A percentile compares a stretch with the other conserved stretches of the same genome.
These are phyloP conservation scores for Trididemnum nubilum DNA, from an alignment of 23 tunicate species.

Conservation along the genomic window DNA sequence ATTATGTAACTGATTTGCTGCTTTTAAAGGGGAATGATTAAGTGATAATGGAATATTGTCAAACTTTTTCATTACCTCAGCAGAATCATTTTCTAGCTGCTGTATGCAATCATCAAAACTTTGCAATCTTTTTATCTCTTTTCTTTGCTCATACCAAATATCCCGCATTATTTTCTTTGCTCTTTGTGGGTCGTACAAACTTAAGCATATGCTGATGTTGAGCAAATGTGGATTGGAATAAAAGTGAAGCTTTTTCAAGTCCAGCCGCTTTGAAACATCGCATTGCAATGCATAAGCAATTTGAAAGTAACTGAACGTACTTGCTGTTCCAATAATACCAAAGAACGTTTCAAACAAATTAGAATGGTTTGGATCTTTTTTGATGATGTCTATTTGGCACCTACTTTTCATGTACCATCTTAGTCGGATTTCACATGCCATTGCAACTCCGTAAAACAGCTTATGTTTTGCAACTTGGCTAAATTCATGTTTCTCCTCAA, in stretches of 20 bases:
- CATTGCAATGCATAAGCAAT: conserved; percentile 16
- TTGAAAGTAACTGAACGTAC: conserved; percentile 12
- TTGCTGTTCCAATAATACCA: background rate
- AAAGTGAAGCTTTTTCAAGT: conserved; percentile 6
- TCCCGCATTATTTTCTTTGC: background rate
- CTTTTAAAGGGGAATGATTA: no score
- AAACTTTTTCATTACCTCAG: background rate
- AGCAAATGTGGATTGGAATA: background rate
- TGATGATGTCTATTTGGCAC: background rate
- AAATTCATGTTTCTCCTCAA: background rate
- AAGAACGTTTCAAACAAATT: background rate
- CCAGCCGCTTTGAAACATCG: background rate
- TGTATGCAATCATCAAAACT: background rate
- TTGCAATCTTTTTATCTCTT: background rate
- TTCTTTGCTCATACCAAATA: no score
- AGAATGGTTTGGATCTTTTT: background rate
- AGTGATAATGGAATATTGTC: no score
- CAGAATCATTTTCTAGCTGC: background rate
- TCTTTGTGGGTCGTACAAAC: background rate
- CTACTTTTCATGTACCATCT: conserved; percentile 2
- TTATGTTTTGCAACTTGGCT: background rate
- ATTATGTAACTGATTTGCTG: no score
- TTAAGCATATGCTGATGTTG: background rate
- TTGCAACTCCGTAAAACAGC: background rate
- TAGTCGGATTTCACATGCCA: conserved; percentile 20